Conservation (phyloP, 2,888 invertebrate species). For the Lycia hirtaria region DNA sequence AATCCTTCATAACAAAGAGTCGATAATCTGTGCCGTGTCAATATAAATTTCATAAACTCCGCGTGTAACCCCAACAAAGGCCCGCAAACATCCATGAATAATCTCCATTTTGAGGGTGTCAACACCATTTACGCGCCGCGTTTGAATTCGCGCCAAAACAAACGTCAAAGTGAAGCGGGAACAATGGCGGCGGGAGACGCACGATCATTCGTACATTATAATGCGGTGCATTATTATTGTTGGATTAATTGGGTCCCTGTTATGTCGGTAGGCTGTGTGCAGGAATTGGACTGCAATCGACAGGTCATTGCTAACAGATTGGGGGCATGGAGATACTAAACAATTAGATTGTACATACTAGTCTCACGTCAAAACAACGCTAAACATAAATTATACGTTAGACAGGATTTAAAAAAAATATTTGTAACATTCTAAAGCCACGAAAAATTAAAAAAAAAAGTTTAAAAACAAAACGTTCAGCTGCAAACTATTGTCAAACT, state of each 20-base stretch:
- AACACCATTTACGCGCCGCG: constrained; percentile 70
- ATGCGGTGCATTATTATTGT: constrained; percentile 64
- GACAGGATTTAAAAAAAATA: too few species aligned
- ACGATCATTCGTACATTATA: constrained; percentile 68
- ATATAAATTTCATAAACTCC: constrained; percentile 82
- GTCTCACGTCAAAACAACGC: not conserved
- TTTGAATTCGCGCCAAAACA: constrained; percentile 74
- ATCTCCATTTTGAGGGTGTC: constrained; percentile 82
- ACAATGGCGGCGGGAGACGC: constrained; percentile 66
- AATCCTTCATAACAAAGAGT: constrained; percentile 78
- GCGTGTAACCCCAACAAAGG: constrained; percentile 73
- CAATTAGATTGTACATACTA: not conserved
- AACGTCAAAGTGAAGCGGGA: constrained; percentile 68
- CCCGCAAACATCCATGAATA: constrained; percentile 81
- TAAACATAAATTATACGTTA: too few species aligned
- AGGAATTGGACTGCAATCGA: constrained; percentile 44
- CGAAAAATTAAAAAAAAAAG: too few species aligned
- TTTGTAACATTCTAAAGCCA: too few species aligned
- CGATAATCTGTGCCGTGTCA: constrained; percentile 79
- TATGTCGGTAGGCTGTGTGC: constrained; percentile 34
- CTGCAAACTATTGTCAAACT: too few species aligned
- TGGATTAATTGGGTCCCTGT: constrained; percentile 67
- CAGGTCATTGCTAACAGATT: constrained; percentile 23
- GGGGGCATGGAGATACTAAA: not conserved
- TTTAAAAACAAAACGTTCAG: too few species aligned